Percentiles rank a stretch among this genome's conserved stretches.
phyloP scores from a whole-genome alignment of 2,113 vertebrate genomes.

The Microtus richardsoni region DNA sequence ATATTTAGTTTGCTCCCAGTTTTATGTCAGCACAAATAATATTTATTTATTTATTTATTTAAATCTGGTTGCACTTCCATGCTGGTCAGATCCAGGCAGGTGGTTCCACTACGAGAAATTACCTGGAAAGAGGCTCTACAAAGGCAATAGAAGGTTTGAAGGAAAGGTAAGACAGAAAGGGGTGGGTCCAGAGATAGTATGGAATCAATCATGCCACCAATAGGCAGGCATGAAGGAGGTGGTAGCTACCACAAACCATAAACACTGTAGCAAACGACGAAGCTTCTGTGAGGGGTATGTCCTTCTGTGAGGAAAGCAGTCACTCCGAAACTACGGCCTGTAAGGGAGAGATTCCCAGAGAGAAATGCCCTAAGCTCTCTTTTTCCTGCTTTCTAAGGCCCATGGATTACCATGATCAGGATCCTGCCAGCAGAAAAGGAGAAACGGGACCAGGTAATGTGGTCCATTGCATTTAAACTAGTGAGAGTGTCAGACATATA shows the following conservation, averaged over 20 bases:
- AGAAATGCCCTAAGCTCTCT: neutral
- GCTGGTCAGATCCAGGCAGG: neutral
- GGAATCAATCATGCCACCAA: neutral
- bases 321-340: neutral
- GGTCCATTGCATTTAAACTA: neutral
- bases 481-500: neutral
- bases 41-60: neutral
- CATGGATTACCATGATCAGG: neutral
- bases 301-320: neutral
- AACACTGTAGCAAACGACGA: neutral
- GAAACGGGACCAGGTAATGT: neutral
- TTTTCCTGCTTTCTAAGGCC: neutral
- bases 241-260: neutral
- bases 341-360: neutral
- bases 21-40: constrained; percentile 1
- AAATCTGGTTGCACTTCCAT: neutral
- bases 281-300: too few species aligned
- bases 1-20: neutral
- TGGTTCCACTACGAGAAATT: neutral
- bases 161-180: neutral
- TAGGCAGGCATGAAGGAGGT: neutral
- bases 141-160: neutral
- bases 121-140: neutral
- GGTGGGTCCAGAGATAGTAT: neutral
- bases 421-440: neutral